Evolutionary conservation across 2,113 vertebrate species (phyloP).

Genomic region (Pelobates fuscus): DNA sequence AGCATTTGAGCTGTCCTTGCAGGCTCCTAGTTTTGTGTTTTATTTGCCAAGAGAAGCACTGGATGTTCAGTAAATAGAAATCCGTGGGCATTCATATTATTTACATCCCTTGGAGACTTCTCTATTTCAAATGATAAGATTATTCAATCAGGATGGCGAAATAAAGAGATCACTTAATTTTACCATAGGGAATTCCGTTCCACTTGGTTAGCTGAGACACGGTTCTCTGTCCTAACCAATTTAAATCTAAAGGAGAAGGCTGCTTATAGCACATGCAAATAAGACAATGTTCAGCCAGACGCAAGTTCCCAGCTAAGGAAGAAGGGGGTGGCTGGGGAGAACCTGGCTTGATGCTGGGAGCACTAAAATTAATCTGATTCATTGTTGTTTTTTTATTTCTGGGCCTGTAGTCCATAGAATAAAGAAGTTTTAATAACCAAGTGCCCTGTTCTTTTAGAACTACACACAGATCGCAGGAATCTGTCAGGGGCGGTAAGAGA

Average conservation of each 20-base stretch:
- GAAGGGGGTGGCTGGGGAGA: not conserved
- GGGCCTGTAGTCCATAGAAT: too few relatives aligned
- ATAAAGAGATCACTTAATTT: slow-evolving; percentile 87
- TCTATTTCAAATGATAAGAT: slow-evolving; percentile 80
- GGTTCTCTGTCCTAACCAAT: slow-evolving; percentile 78
- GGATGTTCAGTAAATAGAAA: slow-evolving; percentile 87
- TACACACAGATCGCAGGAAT: too few relatives aligned
- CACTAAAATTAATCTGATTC: too few relatives aligned
- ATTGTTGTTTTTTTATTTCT: too few relatives aligned
- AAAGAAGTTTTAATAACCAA: too few relatives aligned
- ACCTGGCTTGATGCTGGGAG: not conserved
- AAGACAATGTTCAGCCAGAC: slow-evolving; percentile 19
- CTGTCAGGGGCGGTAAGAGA: not conserved
- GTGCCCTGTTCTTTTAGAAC: too few relatives aligned
- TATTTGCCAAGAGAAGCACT: slow-evolving; percentile 79
- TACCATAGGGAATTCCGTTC: slow-evolving; percentile 82
- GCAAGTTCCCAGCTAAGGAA: not conserved
- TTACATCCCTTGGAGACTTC: slow-evolving; percentile 80
- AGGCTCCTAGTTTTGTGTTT: slow-evolving; percentile 72
- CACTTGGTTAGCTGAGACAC: slow-evolving; percentile 77
- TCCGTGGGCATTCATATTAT: slow-evolving; percentile 94
- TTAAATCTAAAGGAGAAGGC: slow-evolving; percentile 69
- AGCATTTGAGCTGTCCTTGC: slow-evolving; percentile 70
- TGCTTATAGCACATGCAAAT: slow-evolving; percentile 59
- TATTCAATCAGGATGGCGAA: slow-evolving; percentile 83